Percentiles rank a stretch among this genome's conserved stretches.
phyloP scores from a whole-genome alignment of 2,888 invertebrate species.

The Heliconius sara region DNA sequence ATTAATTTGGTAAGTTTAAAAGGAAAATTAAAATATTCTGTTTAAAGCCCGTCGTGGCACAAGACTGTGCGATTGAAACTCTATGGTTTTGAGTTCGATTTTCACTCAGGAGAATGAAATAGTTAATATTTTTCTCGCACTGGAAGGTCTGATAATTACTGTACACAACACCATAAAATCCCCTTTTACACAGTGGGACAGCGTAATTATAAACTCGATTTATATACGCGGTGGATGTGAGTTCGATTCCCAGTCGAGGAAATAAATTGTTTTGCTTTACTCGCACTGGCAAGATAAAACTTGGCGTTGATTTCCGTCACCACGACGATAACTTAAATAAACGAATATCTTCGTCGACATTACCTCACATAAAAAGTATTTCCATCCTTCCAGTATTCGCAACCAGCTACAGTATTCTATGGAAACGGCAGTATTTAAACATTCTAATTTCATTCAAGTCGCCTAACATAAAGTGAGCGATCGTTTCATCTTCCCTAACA shows the following conservation, averaged over 20 bases:
- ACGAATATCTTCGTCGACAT: neutral
- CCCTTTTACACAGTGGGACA: no score
- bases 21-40: neutral
- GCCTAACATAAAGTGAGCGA: slow-evolving; percentile 33
- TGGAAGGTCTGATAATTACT: no score
- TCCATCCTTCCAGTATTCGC: slow-evolving; percentile 19
- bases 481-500: slow-evolving; percentile 46
- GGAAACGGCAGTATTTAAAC: slow-evolving; percentile 37
- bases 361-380: slow-evolving; percentile 1
- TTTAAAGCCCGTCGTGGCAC: neutral
- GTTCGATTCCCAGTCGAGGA: no score
- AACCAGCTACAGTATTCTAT: slow-evolving; percentile 34
- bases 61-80: no score
- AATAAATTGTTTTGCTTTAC: no score
- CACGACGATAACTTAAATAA: neutral
- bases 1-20: slow-evolving; percentile 89
- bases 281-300: no score
- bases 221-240: no score
- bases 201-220: no score
- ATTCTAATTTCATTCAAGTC: slow-evolving; percentile 47
- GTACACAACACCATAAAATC: no score
- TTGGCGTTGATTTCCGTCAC: neutral
- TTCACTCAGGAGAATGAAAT: no score
- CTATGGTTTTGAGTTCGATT: no score
- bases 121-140: no score